Percentiles rank a stretch among this genome's conserved stretches.
These are phyloP conservation scores for Sebastes trivittatus DNA, from an alignment of 2,797 vertebrate species.

Conservation along the genomic window DNA sequence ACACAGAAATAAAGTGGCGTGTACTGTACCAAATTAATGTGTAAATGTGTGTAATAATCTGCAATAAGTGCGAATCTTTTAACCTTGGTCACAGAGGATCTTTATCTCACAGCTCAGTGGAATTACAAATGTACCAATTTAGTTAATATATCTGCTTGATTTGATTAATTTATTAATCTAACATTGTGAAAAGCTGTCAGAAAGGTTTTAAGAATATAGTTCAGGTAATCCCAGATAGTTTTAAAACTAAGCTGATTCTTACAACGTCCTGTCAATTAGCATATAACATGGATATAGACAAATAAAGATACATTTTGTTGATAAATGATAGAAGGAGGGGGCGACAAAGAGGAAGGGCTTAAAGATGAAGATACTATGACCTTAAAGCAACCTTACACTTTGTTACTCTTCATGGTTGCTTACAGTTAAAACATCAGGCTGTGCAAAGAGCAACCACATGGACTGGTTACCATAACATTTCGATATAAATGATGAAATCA, in stretches of 20 bases:
- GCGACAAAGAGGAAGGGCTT: background rate
- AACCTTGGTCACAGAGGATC: background rate
- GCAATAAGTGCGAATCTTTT: background rate
- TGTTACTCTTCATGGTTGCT: background rate
- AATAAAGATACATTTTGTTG: background rate
- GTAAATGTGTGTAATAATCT: background rate
- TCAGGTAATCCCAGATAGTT: background rate
- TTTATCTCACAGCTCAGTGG: background rate
- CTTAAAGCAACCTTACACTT: slow-evolving; percentile 17
- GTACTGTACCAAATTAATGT: background rate
- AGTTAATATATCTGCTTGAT: background rate
- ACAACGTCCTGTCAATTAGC: background rate
- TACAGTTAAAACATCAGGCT: slow-evolving; percentile 1
- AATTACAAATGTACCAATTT: background rate
- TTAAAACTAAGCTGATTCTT: background rate
- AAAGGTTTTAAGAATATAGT: background rate
- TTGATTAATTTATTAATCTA: background rate
- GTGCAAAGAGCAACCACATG: slow-evolving; percentile 19
- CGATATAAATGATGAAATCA: slow-evolving; percentile 23
- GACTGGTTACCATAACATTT: background rate
- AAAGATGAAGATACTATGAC: background rate
- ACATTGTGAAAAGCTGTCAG: background rate
- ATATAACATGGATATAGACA: background rate
- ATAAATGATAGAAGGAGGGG: background rate
- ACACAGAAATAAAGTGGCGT: background rate